Percentiles rank a stretch among this genome's conserved stretches.
Evolutionary conservation across 2,797 vertebrate species (phyloP).

Genomic region (Spondyliosoma cantharus): DNA sequence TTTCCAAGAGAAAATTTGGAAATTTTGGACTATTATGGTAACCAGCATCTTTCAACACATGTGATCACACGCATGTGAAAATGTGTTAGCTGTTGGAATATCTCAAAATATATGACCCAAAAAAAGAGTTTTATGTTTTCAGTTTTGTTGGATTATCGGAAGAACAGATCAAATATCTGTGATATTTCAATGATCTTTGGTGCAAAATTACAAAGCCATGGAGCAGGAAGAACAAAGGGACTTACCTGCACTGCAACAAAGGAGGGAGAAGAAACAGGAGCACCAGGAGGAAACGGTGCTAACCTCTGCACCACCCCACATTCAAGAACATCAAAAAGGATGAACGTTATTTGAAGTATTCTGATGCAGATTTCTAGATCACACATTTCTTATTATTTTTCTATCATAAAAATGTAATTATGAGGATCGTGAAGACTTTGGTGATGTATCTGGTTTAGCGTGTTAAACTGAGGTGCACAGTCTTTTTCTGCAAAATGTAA

Average conservation of each 20-base stretch:
- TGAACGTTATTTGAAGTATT: background rate
- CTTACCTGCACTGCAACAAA: background rate
- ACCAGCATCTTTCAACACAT: background rate
- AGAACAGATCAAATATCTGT: background rate
- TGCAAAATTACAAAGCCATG: background rate
- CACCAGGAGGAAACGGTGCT: too few species aligned
- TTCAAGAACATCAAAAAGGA: too few species aligned
- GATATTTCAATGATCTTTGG: background rate
- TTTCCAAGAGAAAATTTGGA: background rate
- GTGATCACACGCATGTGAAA: background rate
- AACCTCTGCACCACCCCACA: too few species aligned
- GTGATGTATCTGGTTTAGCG: too few species aligned
- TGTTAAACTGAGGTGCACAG: background rate
- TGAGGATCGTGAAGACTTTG: background rate
- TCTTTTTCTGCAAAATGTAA: too few species aligned
- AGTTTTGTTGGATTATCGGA: background rate
- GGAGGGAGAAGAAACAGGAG: too few species aligned
- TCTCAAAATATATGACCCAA: background rate
- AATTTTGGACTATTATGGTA: background rate
- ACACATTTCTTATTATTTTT: background rate
- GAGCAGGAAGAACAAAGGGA: background rate
- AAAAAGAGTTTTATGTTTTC: background rate
- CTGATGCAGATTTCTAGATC: background rate
- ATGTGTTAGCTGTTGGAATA: background rate
- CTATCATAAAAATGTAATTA: background rate